phyloP scores from a whole-genome alignment of 35 echinoderm and acorn worm genomes.

The Ptychodera flava region DNA sequence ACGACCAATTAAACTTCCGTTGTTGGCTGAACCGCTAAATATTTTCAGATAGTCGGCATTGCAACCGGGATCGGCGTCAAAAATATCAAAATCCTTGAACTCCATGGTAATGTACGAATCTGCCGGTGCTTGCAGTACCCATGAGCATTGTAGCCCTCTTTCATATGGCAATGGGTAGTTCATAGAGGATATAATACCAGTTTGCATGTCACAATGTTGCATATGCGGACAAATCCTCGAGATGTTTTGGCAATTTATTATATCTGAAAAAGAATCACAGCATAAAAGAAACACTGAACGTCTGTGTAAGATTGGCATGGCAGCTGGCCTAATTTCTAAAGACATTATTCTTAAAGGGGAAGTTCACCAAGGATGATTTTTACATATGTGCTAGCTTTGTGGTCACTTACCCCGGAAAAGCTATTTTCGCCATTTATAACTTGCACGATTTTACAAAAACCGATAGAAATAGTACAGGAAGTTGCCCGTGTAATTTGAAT shows the following conservation, averaged over 20 bases:
- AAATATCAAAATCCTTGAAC: not conserved
- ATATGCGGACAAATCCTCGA: not conserved
- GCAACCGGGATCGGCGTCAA: not conserved
- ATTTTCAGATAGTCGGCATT: not conserved
- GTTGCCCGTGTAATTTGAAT: too few species aligned
- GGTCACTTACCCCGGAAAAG: too few species aligned
- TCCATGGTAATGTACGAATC: not conserved
- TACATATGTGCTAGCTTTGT: too few species aligned
- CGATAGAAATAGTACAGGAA: too few species aligned
- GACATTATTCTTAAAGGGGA: too few species aligned
- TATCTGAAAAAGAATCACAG: not conserved
- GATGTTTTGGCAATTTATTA: not conserved
- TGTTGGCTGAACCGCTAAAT: not conserved
- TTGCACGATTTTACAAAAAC: too few species aligned
- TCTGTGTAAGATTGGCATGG: too few species aligned
- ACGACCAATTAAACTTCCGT: not conserved
- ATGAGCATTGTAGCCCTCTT: not conserved
- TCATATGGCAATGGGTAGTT: not conserved
- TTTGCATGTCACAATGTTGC: not conserved
- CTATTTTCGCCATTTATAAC: too few species aligned
- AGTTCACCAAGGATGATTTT: too few species aligned
- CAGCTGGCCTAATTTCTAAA: too few species aligned
- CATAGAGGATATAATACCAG: not conserved
- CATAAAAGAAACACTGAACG: too few species aligned
- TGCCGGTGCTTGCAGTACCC: not conserved